Base-by-base conservation (phyloP, 2,797 vertebrate genomes). In the Muscicapa striata region DNA sequence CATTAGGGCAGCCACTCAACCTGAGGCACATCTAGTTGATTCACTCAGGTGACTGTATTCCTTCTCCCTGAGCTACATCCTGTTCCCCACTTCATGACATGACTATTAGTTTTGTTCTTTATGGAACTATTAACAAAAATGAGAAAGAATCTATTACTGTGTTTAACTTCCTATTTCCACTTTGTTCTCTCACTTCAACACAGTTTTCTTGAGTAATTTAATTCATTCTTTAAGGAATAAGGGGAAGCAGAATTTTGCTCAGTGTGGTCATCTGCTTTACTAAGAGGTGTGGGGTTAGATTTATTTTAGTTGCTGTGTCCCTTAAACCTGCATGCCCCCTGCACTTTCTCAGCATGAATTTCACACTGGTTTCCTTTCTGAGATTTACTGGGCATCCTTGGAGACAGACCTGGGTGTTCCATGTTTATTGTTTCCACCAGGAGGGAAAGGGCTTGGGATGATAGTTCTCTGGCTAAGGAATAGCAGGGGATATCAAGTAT, bases 211-310 rank as follows among this genome's bases (percentile, higher is more conserved):
- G 1, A 74, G 52, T 66, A 38, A 70, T 48, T 88, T 83, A 14
- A 62, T 70, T 57, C 23, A 49, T 76, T 83, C n/a, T 76, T 20
- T 48, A 22, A 79, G 48, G 21, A 76, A 20, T 1, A 57, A 24
- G 22, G 19, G 40, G 36, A 83, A 91, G 38, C 1, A 1, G 38
- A 34, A 36, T 68, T 80, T 80, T 30, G 16, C 43, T 67, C 5
- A 2, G 6, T 63, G 30, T 0, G 0, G 30, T 55, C 6, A 1
- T 36, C 38, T 63, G 26, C 57, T n/a, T 69, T 63, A 80, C n/a
- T 51, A 29, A 63, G n/a, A 62, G 45, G 5, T 43, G 3, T 34
- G 15, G 12, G 24, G 20, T 70, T 67, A 45, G 40, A 26, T 63
- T 69, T 11, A 23, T 83, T 94, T 91, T 9, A 21, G 23, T 70